Percentiles rank a stretch among this genome's conserved stretches.
Conservation (phyloP, 2,113 vertebrate genomes). For the Pseudolaguvia tuberculata region DNA sequence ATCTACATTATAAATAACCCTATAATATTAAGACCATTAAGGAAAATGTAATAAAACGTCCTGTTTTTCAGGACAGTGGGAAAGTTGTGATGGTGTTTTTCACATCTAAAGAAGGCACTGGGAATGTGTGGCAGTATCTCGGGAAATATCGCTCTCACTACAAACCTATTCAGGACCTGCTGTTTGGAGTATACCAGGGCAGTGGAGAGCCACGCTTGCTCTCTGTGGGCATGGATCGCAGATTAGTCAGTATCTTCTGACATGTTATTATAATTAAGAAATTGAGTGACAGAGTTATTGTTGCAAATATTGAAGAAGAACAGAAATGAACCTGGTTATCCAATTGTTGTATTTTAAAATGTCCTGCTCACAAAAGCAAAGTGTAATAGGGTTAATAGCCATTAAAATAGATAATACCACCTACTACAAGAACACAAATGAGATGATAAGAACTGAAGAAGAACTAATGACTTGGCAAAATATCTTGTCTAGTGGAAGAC, state of each 20-base stretch:
- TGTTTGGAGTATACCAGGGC: conserved; percentile 81
- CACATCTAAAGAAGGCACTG: conserved; percentile 29
- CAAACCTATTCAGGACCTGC: conserved; percentile 77
- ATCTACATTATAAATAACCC: background rate
- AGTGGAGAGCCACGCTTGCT: conserved; percentile 76
- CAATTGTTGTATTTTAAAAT: background rate
- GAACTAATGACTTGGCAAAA: too few relatives aligned
- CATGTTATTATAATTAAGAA: background rate
- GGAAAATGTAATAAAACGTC: background rate
- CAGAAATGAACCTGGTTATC: too few relatives aligned
- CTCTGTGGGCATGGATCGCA: conserved; percentile 81
- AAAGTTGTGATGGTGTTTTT: conserved; percentile 76
- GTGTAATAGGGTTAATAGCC: too few relatives aligned
- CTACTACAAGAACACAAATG: too few relatives aligned
- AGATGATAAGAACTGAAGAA: too few relatives aligned
- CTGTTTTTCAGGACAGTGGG: conserved; percentile 70
- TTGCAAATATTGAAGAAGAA: too few relatives aligned
- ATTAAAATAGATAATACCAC: too few relatives aligned
- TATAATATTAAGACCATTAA: background rate
- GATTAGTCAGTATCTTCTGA: conserved; percentile 69
- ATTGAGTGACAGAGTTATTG: background rate
- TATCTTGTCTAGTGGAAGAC: too few relatives aligned
- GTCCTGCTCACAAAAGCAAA: background rate
- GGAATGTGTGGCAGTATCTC: conserved; percentile 71
- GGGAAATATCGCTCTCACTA: conserved; percentile 82